Conservation (phyloP, 64 coral and sea anemone genomes). For the Montipora foliosa region DNA sequence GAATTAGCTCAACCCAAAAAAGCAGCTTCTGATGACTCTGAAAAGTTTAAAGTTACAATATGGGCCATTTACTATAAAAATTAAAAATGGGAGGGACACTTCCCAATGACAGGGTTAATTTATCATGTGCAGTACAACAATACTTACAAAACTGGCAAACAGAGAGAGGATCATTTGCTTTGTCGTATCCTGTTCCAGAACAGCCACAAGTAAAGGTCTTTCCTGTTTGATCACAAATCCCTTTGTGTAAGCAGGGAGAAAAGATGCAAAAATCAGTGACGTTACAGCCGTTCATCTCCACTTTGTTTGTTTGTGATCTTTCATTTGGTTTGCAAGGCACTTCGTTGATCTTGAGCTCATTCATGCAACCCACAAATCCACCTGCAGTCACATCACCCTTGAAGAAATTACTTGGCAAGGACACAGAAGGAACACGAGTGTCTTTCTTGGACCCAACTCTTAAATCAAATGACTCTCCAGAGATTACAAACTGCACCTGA, state of each 20-base stretch:
- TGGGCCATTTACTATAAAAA: no score
- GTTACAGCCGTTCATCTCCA: constrained; percentile 29
- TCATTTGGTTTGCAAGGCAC: not conserved
- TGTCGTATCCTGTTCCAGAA: not conserved
- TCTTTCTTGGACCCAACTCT: not conserved
- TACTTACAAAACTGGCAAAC: constrained; percentile 74
- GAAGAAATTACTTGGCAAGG: constrained; percentile 42
- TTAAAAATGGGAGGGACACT: no score
- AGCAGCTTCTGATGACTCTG: no score
- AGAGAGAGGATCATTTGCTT: not conserved
- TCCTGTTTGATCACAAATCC: constrained; percentile 32
- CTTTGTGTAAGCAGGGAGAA: constrained; percentile 35
- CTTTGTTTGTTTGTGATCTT: not conserved
- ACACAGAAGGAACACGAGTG: not conserved
- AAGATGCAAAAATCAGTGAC: constrained; percentile 69
- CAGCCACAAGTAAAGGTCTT: constrained; percentile 56
- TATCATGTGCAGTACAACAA: not conserved
- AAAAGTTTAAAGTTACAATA: no score
- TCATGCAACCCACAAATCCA: constrained; percentile 60
- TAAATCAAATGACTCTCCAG: not conserved
- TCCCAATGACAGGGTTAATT: not conserved
- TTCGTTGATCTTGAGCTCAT: constrained; percentile 18
- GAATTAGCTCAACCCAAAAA: no score
- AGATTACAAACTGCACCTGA: constrained; percentile 10
- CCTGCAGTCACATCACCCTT: constrained; percentile 13